Conservation (phyloP, 2,888 invertebrate species). For the Cordilura impudica region DNA sequence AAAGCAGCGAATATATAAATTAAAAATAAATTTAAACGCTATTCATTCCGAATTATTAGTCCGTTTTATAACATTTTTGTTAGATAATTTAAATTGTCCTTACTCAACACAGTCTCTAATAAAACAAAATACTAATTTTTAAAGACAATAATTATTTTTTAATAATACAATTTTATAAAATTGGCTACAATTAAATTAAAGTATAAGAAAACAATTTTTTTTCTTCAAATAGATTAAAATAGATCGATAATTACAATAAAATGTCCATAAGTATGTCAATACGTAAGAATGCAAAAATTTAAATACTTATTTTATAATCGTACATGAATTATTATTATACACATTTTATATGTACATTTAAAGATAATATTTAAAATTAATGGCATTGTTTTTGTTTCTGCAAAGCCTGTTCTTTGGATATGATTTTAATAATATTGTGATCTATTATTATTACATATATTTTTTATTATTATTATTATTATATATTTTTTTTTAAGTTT, state of each 20-base stretch:
- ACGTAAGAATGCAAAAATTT: neutral
- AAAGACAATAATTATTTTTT: neutral
- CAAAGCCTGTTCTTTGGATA: slow-evolving; percentile 17
- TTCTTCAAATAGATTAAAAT: neutral
- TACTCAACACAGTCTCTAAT: no score
- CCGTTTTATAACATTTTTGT: no score
- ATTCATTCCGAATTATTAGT: no score
- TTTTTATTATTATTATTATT: neutral
- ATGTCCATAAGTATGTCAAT: neutral
- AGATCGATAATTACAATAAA: neutral
- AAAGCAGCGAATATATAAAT: no score
- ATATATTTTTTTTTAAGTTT: slow-evolving; percentile 29
- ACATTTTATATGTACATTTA: neutral
- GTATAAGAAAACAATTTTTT: neutral
- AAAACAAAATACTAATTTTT: no score
- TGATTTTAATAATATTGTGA: slow-evolving; percentile 9
- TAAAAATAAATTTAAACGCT: no score
- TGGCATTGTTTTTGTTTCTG: neutral
- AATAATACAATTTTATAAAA: slow-evolving; percentile 34
- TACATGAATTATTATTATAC: no score
- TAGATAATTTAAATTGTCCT: no score
- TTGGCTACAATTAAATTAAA: slow-evolving; percentile 48
- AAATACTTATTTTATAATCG: neutral
- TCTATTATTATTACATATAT: neutral
- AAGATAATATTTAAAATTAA: neutral